These are phyloP conservation scores for Calephelis nemesis DNA, from an alignment of 1,140 invertebrate species.

Conservation along the genomic window DNA sequence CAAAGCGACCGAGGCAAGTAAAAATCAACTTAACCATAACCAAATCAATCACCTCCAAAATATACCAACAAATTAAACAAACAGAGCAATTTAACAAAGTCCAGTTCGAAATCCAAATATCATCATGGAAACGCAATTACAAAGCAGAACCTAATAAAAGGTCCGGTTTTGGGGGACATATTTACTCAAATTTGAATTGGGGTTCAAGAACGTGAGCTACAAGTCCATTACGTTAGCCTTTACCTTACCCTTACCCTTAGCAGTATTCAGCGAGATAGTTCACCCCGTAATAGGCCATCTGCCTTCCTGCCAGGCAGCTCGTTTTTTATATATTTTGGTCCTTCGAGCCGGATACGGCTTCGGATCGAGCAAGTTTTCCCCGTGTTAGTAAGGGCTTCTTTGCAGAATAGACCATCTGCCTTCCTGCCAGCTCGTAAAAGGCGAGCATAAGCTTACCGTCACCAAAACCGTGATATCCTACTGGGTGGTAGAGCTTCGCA, in stretches of 20 bases:
- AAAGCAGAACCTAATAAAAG: constrained; percentile 49
- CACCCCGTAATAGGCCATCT: too few species aligned
- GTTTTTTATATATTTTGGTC: too few species aligned
- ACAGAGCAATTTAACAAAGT: constrained; percentile 41
- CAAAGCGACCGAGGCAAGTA: too few species aligned
- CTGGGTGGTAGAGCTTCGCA: too few species aligned
- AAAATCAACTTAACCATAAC: background rate
- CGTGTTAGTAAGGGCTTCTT: too few species aligned
- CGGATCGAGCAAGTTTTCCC: too few species aligned
- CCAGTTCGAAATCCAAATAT: constrained; percentile 42
- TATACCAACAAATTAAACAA: constrained; percentile 25
- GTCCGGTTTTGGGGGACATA: constrained; percentile 42
- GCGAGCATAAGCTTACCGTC: too few species aligned
- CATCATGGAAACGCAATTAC: constrained; percentile 48
- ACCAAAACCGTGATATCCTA: too few species aligned
- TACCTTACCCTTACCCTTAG: constrained; percentile 70
- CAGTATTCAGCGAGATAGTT: constrained; percentile 49
- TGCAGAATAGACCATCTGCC: too few species aligned
- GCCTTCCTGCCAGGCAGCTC: too few species aligned
- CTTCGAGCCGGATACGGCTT: background rate
- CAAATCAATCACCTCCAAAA: background rate
- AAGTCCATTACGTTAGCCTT: constrained; percentile 64
- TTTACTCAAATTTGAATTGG: constrained; percentile 64
- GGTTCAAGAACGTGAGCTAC: constrained; percentile 49
- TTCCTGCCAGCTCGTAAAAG: too few species aligned